A percentile compares a stretch with the other conserved stretches of the same genome.
Evolutionary conservation across 2,797 vertebrate genomes (phyloP).

Genomic region (Typhlichthys eigenmanni): DNA sequence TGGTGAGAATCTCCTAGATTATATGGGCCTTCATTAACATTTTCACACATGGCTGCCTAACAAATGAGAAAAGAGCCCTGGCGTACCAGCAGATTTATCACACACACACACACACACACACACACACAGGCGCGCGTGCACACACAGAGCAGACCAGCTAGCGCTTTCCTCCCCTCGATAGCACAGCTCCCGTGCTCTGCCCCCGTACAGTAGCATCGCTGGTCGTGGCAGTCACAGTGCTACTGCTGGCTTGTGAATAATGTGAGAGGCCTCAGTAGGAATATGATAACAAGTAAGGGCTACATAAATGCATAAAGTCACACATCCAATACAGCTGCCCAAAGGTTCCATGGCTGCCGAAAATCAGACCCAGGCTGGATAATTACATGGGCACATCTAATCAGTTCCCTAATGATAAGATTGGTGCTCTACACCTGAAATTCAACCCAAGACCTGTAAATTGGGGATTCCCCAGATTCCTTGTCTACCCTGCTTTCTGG

Average conservation of each 20-base stretch:
- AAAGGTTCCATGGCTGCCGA: constrained; percentile 24
- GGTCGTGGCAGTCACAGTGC: constrained; percentile 53
- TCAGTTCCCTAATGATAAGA: constrained; percentile 40
- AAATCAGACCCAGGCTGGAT: constrained; percentile 26
- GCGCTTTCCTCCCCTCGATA: constrained; percentile 55
- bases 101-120: constrained; percentile 42
- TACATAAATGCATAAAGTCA: constrained; percentile 48
- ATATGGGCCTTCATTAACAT: constrained; percentile 97
- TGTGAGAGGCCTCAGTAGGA: constrained; percentile 32
- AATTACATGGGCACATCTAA: constrained; percentile 33
- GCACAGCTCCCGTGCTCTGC: constrained; percentile 48
- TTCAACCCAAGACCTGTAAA: constrained; percentile 17
- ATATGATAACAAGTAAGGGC: constrained; percentile 31
- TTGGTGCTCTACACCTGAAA: constrained; percentile 7
- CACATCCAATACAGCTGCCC: constrained; percentile 34
- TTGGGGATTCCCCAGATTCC: constrained; percentile 19
- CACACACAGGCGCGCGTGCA: constrained; percentile 38
- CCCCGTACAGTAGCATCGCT: constrained; percentile 43
- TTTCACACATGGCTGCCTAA: constrained; percentile 96
- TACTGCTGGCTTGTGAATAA: constrained; percentile 59
- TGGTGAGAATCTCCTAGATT: constrained; percentile 87
- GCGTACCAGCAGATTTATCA: constrained; percentile 84
- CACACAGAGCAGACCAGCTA: constrained; percentile 52
- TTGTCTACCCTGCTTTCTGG: constrained; percentile 6
- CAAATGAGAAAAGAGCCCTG: constrained; percentile 92